Evolutionary conservation across 1,140 invertebrate species (phyloP).

Genomic region (Penaeus japonicus): DNA sequence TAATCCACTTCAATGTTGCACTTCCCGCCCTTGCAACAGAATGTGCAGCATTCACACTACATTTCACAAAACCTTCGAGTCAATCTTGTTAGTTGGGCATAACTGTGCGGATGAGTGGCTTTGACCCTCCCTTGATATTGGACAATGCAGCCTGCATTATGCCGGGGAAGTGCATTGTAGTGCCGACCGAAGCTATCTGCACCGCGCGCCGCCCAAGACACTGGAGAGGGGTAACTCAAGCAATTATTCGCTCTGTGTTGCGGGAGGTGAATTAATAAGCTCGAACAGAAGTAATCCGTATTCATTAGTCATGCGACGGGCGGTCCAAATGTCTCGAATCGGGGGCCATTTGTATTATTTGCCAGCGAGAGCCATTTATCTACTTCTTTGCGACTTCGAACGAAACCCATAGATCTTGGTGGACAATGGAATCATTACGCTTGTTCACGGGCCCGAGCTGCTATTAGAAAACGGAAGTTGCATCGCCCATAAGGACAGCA

Average conservation of each 20-base stretch:
- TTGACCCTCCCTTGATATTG: conserved; percentile 2
- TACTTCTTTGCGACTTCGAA: conserved; percentile 3
- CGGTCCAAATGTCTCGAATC: too few relatives aligned
- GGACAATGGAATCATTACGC: conserved; percentile 44
- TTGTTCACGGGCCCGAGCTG: conserved; percentile 6
- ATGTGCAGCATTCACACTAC: conserved; percentile 7
- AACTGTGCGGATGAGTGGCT: neutral
- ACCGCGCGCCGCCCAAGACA: too few relatives aligned
- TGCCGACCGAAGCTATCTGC: neutral
- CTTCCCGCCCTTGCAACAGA: neutral
- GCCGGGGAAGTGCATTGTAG: conserved; percentile 4
- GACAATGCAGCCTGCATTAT: conserved; percentile 11
- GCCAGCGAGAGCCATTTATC: too few relatives aligned
- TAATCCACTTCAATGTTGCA: conserved; percentile 29
- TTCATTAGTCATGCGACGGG: too few relatives aligned
- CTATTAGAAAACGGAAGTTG: conserved; percentile 39
- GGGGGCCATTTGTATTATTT: too few relatives aligned
- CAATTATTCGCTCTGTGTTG: too few relatives aligned
- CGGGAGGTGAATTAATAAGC: too few relatives aligned
- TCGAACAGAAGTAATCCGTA: too few relatives aligned
- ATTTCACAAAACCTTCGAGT: neutral
- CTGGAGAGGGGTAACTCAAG: too few relatives aligned
- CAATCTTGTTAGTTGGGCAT: conserved; percentile 16
- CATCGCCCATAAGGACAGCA: conserved; percentile 18
- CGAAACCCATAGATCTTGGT: conserved; percentile 28